Base-by-base conservation (phyloP, 1,140 invertebrate genomes). In the Agrypnia vestita region DNA sequence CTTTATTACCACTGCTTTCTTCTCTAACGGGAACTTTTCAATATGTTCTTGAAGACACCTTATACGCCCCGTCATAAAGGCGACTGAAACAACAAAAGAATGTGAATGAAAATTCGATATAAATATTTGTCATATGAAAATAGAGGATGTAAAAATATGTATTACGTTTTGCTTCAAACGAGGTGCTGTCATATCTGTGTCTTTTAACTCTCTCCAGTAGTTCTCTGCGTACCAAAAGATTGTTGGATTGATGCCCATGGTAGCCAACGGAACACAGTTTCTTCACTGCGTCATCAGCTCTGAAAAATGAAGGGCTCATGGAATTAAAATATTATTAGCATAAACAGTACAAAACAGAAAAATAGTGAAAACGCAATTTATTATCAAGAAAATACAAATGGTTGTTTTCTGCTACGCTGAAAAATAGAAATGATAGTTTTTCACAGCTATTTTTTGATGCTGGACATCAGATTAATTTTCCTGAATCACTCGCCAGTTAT, bases 151-250 rank as follows among this genome's bases (percentile, higher is more conserved):
- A 12, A 76, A 76, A 25, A 78, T n/a, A 76, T 72, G 76, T 75
- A 84, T 84, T 91, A 91, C 93, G 88, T 85, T 80, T 89, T 1
- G 88, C 85, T 87, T 94, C 93, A 81, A 88, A 85, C 0, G 93
- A 93, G 10, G 85, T 87, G 46, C 56, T 80, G 85, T 94, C 92
- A 21, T 86, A 86, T 0, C 85, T 71, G 86, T 94, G 92, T 56
- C 90, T 86, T 77, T 89, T 88, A 0, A 94, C 91, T 25, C 89
- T 85, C 13, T 89, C 85, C 0, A 90, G 82, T 67, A 90, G 84
- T 79, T 90, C 86, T 55, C 90, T 12, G 12, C 25, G 43, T 12
- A 71, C 3, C n/a, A 69, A 9, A 8, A n/a, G 21, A 35, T 21
- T 13, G 9, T 13, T 13, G 4, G 17, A 17, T 11, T 47, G 25